Percentiles rank a stretch among this genome's conserved stretches.
Evolutionary conservation across 2,888 invertebrate genomes (phyloP).

Genomic region (Lasioglossum oenotherae): DNA sequence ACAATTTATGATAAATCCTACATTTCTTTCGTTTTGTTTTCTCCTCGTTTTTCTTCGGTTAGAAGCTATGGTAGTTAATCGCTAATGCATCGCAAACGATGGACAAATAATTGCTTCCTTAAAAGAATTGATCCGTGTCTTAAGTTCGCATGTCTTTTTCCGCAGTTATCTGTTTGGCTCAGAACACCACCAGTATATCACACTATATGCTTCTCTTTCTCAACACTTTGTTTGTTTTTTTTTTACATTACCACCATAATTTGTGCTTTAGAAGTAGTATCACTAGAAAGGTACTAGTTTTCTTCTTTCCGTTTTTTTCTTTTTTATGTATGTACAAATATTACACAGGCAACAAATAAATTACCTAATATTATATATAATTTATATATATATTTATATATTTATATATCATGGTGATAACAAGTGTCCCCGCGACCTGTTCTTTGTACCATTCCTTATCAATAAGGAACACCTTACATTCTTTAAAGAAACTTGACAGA

Average conservation of each 20-base stretch:
- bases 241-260: constrained; percentile 41
- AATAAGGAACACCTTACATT: constrained; percentile 61
- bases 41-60: background rate
- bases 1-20: constrained; percentile 2
- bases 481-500: constrained; percentile 28
- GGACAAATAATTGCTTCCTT: constrained; percentile 40
- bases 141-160: constrained; percentile 37
- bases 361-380: constrained; percentile 60
- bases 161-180: constrained; percentile 38
- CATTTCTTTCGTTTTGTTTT: background rate
- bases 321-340: constrained; percentile 63
- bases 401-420: constrained; percentile 48
- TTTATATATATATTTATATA: constrained; percentile 13
- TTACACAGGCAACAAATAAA: constrained; percentile 67
- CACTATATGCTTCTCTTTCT: constrained; percentile 36
- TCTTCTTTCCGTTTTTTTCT: constrained; percentile 19
- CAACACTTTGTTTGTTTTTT: constrained; percentile 23
- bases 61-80: constrained; percentile 19
- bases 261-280: constrained; percentile 67
- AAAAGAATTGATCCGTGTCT: constrained; percentile 42
- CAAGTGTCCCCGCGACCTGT: constrained; percentile 46
- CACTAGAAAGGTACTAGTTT: constrained; percentile 63
- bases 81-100: constrained; percentile 3
- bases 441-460: constrained; percentile 63
- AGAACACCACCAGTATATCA: constrained; percentile 60